Conservation (phyloP, 2,113 vertebrate species). For the Phaethornis superciliosus region DNA sequence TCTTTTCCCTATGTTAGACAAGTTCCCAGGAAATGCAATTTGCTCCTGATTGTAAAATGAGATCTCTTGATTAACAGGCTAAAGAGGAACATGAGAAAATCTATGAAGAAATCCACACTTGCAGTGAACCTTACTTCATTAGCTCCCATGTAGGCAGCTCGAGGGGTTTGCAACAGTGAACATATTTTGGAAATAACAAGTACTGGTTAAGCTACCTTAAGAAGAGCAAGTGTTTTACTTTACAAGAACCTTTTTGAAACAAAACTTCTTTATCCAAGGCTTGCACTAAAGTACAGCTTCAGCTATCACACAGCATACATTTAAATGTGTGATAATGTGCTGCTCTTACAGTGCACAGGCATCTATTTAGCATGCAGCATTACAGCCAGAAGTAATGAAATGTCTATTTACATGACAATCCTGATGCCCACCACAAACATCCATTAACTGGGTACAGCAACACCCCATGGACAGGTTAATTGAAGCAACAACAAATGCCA, state of each 20-base stretch:
- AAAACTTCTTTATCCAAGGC: neutral
- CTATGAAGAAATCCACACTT: neutral
- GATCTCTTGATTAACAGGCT: neutral
- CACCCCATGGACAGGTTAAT: neutral
- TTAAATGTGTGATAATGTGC: neutral
- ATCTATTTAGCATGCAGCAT: neutral
- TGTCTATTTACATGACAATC: neutral
- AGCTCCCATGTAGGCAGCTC: neutral
- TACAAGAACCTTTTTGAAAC: neutral
- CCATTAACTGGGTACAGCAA: neutral
- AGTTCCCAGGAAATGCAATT: neutral
- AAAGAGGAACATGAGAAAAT: neutral
- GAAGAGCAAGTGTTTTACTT: neutral
- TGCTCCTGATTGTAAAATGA: neutral
- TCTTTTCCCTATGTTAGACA: fast-evolving
- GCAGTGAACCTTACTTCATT: fast-evolving
- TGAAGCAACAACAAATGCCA: neutral
- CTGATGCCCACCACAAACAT: neutral
- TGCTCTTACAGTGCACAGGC: neutral
- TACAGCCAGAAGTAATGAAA: neutral
- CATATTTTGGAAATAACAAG: neutral
- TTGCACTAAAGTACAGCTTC: neutral
- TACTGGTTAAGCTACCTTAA: neutral
- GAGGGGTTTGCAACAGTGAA: neutral
- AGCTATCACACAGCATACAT: neutral